phyloP scores from a whole-genome alignment of 2,888 invertebrate species.

The Lasioglossum morio region DNA sequence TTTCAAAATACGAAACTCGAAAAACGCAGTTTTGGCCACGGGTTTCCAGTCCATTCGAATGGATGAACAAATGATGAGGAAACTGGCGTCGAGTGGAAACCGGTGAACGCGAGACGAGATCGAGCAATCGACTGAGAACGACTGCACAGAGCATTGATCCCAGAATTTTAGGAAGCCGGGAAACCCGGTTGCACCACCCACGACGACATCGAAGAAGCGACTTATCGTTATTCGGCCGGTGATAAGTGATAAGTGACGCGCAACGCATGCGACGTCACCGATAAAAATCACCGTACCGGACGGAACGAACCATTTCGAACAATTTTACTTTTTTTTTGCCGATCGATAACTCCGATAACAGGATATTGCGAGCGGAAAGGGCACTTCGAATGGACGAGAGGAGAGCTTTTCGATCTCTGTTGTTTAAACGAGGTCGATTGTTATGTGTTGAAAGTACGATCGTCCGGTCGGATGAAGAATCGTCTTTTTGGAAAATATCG shows the following conservation, averaged over 20 bases:
- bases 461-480: not conserved
- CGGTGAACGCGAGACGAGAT: slow-evolving; percentile 1
- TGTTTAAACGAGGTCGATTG: not conserved
- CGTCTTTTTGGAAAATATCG: not conserved
- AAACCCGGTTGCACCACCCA: slow-evolving; percentile 52
- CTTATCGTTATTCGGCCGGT: slow-evolving; percentile 50
- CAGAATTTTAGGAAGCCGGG: slow-evolving; percentile 18
- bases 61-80: slow-evolving; percentile 12
- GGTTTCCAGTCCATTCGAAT: not conserved
- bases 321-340: not conserved
- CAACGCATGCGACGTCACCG: slow-evolving; percentile 38
- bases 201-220: slow-evolving; percentile 41
- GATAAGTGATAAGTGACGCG: slow-evolving; percentile 56
- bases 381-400: not conserved
- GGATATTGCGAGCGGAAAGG: not conserved
- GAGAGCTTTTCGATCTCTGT: not conserved
- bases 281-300: slow-evolving; percentile 17
- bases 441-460: not conserved
- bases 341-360: not conserved
- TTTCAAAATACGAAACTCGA: too few species aligned
- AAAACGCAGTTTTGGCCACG: not conserved
- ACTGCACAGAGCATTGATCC: slow-evolving; percentile 48
- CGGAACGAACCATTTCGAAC: not conserved
- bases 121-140: slow-evolving; percentile 42
- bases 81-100: not conserved